A percentile compares a stretch with the other conserved stretches of the same genome.
These are phyloP conservation scores for Melitaea athalia DNA, from an alignment of 2,888 invertebrate genomes.

Conservation along the genomic window DNA sequence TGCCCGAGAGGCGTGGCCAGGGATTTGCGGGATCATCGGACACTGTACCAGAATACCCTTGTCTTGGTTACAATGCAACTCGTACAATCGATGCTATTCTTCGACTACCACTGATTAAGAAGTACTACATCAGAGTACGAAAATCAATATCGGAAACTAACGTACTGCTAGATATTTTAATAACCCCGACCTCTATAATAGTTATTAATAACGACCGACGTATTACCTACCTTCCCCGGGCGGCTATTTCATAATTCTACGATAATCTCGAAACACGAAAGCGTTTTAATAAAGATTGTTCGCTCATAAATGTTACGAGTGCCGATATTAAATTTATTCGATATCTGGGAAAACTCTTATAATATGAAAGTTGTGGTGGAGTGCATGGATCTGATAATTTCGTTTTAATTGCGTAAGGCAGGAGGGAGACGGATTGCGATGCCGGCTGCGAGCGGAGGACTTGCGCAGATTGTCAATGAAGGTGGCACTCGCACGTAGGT, in stretches of 20 bases:
- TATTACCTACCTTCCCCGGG: constrained; percentile 28
- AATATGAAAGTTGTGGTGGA: constrained; percentile 53
- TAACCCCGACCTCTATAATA: constrained; percentile 34
- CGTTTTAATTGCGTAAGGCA: constrained; percentile 71
- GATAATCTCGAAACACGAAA: constrained; percentile 37
- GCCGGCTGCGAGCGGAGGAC: constrained; percentile 53
- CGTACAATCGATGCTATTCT: constrained; percentile 35
- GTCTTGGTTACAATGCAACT: constrained; percentile 58
- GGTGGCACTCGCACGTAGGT: constrained; percentile 60
- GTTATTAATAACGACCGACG: constrained; percentile 37
- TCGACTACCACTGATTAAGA: constrained; percentile 17
- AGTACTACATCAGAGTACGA: constrained; percentile 10
- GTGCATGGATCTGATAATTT: constrained; percentile 68
- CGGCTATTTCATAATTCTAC: constrained; percentile 37
- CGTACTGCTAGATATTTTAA: constrained; percentile 34
- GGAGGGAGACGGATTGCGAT: constrained; percentile 61
- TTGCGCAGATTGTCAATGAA: constrained; percentile 60
- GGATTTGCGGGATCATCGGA: constrained; percentile 74
- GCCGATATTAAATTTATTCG: constrained; percentile 38
- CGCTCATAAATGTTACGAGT: constrained; percentile 36
- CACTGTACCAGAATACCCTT: constrained; percentile 60
- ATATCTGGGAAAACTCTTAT: constrained; percentile 38
- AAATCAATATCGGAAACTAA: constrained; percentile 36
- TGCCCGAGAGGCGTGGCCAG: constrained; percentile 59
- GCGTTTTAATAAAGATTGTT: constrained; percentile 39